Base-by-base conservation (phyloP, 2,888 invertebrate genomes). In the Aproaerema taeniolella region DNA sequence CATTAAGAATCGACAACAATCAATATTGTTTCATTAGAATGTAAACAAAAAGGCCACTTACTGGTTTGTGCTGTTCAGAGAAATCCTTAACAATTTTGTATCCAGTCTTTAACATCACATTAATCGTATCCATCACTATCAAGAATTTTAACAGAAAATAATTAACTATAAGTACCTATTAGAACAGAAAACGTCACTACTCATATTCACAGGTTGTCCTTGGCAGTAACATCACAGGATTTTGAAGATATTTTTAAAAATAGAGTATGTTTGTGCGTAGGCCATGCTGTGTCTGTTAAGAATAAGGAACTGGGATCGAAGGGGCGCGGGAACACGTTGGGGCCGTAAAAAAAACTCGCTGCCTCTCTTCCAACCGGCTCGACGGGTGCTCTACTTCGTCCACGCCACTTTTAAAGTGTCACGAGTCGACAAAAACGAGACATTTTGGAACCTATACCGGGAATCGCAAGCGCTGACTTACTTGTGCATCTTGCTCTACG, bases 11-110 rank as follows among this genome's bases (percentile, higher is more conserved):
- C n/a, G n/a, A n/a, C n/a, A n/a, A n/a, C n/a, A n/a, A n/a, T n/a
- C n/a, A n/a, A n/a, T n/a, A n/a, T n/a, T n/a, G n/a, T n/a, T n/a
- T n/a, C n/a, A n/a, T n/a, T n/a, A n/a, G n/a, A n/a, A n/a, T n/a
- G n/a, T n/a, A n/a, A n/a, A n/a, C n/a, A n/a, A n/a, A n/a, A n/a
- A n/a, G n/a, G n/a, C n/a, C n/a, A 81, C 85, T 85, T 57, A 86
- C 86, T 52, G 61, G 52, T 60, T 77, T 85, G 43, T 71, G 75
- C 45, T 67, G 77, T 49, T 72, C 83, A 31, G 82, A 69, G 42
- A 85, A 73, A 62, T 77, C 79, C 67, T 83, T 86, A 38, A 85
- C 74, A 49, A 85, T 74, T 61, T 77, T 80, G 50, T 80, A 83
- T 62, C 86, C 78, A 46, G 80, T 83, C 61, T 82, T 85, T 38